Base-by-base conservation (phyloP, 2,113 vertebrate species). In the Siniperca chuatsi region DNA sequence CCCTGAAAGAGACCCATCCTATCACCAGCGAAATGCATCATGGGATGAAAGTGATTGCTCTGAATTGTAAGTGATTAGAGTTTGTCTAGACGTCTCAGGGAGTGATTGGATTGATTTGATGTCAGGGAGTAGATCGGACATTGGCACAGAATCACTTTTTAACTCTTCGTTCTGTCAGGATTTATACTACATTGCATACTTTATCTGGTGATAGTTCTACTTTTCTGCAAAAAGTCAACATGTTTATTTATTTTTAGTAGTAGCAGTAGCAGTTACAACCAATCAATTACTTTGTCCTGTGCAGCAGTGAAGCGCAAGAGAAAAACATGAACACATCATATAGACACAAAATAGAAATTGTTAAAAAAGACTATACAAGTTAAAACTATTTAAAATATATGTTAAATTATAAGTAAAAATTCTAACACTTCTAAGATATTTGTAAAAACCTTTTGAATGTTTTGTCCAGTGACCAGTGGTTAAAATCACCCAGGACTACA, bases 11-110 rank as follows among this genome's bases (percentile, higher is more conserved):
- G 74, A 90, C 86, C 86, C 40, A 29, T 87, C 86, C 86, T 79
- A 83, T 91, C 87, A 85, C 87, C 72, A 4, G 12, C 48, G 58
- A 85, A 91, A 83, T 92, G 92, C 91, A 92, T 93, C 91, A 87
- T 75, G 87, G 91, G 90, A 90, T 68, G 90, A 90, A 90, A 93
- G 90, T 92, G 92, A 93, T 93, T 92, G 92, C 91, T 90, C 86
- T 75, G 89, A 90, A 88, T 89, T 87, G 89, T 92, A 89, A 92
- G 90, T 90, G 90, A 92, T 93, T 93, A 92, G 87, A 89, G 84
- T 90, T 91, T 92, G 91, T 90, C 92, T 90, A 88, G 88, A 91
- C 77, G 85, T 88, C 88, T 91, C 83, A 0, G 85, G 82, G 86
- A 86, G 79, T 88, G 89, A 93, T 89, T 89, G 89, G 89, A 93